These are phyloP conservation scores for Lepidurus couesii DNA, from an alignment of 1,140 invertebrate genomes.

Conservation along the genomic window DNA sequence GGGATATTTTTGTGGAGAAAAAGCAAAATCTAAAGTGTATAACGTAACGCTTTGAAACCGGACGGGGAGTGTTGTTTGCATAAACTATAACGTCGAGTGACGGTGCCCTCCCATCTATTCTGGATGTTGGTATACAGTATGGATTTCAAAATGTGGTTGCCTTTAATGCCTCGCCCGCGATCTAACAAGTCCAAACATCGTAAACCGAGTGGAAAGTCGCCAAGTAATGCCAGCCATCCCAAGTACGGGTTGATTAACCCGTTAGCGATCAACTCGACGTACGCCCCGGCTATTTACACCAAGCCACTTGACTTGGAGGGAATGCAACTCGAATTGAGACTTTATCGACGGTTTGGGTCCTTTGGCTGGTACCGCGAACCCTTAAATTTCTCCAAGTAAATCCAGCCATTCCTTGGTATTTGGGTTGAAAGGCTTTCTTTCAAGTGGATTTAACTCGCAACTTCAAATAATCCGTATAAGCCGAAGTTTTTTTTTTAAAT, in stretches of 20 bases:
- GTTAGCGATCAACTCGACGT: neutral
- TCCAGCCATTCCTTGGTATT: too few species aligned
- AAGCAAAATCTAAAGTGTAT: too few species aligned
- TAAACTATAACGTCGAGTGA: too few species aligned
- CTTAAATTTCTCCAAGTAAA: slow-evolving; percentile 2
- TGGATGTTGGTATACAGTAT: neutral
- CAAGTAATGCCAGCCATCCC: neutral
- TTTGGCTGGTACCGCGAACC: slow-evolving; percentile 6
- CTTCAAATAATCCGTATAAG: too few species aligned
- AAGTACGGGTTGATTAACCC: neutral
- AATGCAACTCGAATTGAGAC: slow-evolving; percentile 22
- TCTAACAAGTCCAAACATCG: neutral
- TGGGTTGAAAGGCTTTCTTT: too few species aligned
- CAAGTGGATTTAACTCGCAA: too few species aligned
- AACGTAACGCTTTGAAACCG: too few species aligned
- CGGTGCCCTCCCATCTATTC: too few species aligned
- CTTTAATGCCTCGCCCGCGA: neutral
- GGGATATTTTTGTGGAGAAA: too few species aligned
- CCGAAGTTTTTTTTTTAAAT: too few species aligned
- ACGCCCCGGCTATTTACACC: neutral
- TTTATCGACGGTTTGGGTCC: slow-evolving; percentile 5
- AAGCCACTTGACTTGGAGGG: neutral
- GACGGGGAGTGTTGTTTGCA: too few species aligned
- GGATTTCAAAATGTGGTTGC: slow-evolving; percentile 10
- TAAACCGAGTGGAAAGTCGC: neutral